Conservation (phyloP, 2,888 invertebrate species). For the Eupithecia centaureata region DNA sequence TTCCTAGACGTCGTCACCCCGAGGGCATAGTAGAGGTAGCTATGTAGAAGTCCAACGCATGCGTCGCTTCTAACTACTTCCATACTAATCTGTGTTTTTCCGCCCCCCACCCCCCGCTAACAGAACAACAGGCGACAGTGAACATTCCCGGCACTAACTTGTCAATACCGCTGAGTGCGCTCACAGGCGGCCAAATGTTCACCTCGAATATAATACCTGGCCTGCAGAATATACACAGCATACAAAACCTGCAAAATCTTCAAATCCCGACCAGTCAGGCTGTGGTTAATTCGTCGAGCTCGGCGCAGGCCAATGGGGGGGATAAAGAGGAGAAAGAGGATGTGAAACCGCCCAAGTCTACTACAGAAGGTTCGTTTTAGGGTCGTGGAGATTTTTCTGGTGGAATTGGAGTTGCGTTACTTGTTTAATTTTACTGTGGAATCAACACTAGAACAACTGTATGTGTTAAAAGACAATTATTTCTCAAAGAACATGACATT, state of each 20-base stretch:
- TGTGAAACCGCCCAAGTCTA: constrained; percentile 58
- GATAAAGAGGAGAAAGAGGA: constrained; percentile 86
- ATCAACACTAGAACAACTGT: no score
- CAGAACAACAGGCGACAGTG: constrained; percentile 83
- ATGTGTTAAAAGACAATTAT: no score
- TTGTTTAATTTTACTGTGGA: neutral
- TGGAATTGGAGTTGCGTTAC: constrained; percentile 18
- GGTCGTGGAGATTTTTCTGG: constrained; percentile 43
- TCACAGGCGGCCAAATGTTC: constrained; percentile 79
- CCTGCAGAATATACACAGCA: constrained; percentile 67
- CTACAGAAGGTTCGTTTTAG: constrained; percentile 72
- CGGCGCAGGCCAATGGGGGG: constrained; percentile 51
- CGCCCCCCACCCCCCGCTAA: constrained; percentile 58
- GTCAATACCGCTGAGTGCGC: constrained; percentile 82
- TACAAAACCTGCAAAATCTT: constrained; percentile 64
- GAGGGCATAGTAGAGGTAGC: constrained; percentile 19
- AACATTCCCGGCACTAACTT: constrained; percentile 86
- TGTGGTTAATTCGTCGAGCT: constrained; percentile 20
- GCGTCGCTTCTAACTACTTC: constrained; percentile 61
- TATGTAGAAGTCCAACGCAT: constrained; percentile 50
- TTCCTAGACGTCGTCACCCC: neutral
- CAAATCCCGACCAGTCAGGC: constrained; percentile 59
- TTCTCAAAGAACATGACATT: no score
- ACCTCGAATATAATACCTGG: constrained; percentile 76
- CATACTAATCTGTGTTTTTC: constrained; percentile 79